These are phyloP conservation scores for Thryonomys swinderianus DNA, from an alignment of 2,113 vertebrate species.

Conservation along the genomic window DNA sequence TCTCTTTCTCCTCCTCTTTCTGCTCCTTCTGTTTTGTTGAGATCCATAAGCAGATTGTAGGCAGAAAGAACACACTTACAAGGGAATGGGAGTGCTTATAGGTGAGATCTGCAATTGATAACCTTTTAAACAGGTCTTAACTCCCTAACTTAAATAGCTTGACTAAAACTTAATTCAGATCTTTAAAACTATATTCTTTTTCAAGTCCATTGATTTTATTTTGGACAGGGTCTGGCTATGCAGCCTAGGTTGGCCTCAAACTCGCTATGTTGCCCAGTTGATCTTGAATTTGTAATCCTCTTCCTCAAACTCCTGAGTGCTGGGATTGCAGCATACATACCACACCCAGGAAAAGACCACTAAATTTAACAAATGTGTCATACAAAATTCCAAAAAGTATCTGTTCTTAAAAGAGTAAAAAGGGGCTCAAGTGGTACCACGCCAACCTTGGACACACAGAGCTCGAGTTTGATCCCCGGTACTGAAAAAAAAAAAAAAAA, in stretches of 20 bases:
- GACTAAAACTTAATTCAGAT: slow-evolving; percentile 14
- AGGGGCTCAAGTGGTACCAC: too few relatives aligned
- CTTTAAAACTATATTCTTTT: slow-evolving; percentile 45
- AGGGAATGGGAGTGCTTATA: neutral
- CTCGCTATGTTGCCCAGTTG: neutral
- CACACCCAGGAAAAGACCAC: neutral
- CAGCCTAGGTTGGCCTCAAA: neutral
- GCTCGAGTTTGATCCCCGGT: too few relatives aligned
- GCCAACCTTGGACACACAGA: too few relatives aligned
- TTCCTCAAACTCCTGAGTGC: neutral
- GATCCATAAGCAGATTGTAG: neutral
- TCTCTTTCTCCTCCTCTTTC: slow-evolving; percentile 10
- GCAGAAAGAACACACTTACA: neutral
- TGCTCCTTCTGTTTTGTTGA: neutral
- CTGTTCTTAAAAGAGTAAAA: slow-evolving; percentile 24
- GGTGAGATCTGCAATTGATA: neutral
- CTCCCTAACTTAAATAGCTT: slow-evolving; percentile 43
- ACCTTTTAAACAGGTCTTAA: slow-evolving; percentile 45
- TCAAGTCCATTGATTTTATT: slow-evolving; percentile 37
- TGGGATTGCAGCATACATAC: neutral
- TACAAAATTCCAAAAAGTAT: neutral
- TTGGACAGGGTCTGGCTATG: neutral
- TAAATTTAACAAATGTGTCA: slow-evolving; percentile 29
- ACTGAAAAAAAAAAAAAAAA: too few relatives aligned
- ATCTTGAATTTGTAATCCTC: neutral